Evolutionary conservation across 2,113 vertebrate genomes (phyloP), one percentile per base, ranked within the genome.

Genomic region (Bufo bufo): DNA sequence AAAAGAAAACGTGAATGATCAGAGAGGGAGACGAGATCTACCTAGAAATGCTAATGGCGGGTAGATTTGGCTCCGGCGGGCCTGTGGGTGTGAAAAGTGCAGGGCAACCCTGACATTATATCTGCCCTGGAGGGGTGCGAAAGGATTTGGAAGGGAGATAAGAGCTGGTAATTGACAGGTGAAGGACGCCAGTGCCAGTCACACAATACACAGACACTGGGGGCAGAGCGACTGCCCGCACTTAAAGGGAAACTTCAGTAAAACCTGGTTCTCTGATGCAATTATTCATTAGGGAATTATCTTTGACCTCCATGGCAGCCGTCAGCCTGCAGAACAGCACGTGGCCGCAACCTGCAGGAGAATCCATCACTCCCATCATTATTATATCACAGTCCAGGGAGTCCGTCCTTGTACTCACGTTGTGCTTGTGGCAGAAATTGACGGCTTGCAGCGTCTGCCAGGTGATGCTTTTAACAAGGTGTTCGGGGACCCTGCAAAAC

Each of bases 381-480:
- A 52, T 9, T 33, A 33, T 33, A 33, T 1, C 33, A 33, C 33
- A 33, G 33, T 33, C 33, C 33, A 33, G 33, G 33, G 33, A 33
- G 33, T 33, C 33, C 33, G 2, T 52, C 14, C 3, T 23, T 33
- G 16, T 11, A 92, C 97, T 97, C 92, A 99, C 98, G 0, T 97
- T 97, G 89, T 98, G 97, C 91, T 97, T 97, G 89, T 99, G 98
- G 91, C 98, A 99, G 92, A 99, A 99, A 94, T 98, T 98, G 65
- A 99, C 96, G 6, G 97, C 98, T 82, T 99, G 97, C 19, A 99
- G 94, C 0, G 96, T 99, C 92, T 99, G 98, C 98, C 98, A 99
- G 80, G 94, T 97, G 82, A 99, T 99, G 90, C 95, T 99, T 91
- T 94, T 98, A 82, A 96, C 96, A 0, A 99, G 95, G 80, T 96